These are phyloP conservation scores for Psittacara wagleri DNA, from an alignment of 2,113 vertebrate species.

Conservation along the genomic window DNA sequence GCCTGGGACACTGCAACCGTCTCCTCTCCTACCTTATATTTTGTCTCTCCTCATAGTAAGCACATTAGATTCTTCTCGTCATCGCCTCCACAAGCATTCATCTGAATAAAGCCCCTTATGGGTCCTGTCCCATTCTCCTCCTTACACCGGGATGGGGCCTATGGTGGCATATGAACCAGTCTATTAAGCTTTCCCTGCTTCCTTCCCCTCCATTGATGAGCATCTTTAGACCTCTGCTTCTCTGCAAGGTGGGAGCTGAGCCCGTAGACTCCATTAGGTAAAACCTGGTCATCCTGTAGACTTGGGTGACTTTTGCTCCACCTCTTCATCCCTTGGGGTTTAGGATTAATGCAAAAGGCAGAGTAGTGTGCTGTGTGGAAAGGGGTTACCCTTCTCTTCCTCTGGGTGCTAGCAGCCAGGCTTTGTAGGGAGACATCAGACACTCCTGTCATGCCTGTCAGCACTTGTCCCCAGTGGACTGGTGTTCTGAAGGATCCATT, in stretches of 20 bases:
- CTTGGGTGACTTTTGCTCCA: neutral
- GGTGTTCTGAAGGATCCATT: neutral
- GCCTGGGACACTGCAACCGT: conserved; percentile 39
- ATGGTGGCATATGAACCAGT: neutral
- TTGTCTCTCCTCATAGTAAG: conserved; percentile 68
- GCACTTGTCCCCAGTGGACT: neutral
- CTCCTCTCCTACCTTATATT: conserved; percentile 52
- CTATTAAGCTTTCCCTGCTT: conserved; percentile 15
- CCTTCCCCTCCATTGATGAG: neutral
- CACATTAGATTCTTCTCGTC: conserved; percentile 68
- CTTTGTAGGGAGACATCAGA: neutral
- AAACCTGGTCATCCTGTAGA: neutral
- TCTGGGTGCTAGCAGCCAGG: neutral
- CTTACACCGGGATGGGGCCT: neutral
- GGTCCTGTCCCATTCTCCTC: conserved; percentile 21
- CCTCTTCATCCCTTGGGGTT: neutral
- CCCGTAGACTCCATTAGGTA: neutral
- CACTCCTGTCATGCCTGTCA: neutral
- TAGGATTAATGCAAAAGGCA: conserved; percentile 8
- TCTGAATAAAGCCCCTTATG: conserved; percentile 22
- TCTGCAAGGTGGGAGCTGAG: conserved; percentile 19
- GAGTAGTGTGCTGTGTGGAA: neutral
- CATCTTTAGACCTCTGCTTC: neutral
- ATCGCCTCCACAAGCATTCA: conserved; percentile 23
- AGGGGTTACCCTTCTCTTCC: neutral